Evolutionary conservation across 2,888 invertebrate genomes (phyloP).

Genomic region (Drosophila phalerata): DNA sequence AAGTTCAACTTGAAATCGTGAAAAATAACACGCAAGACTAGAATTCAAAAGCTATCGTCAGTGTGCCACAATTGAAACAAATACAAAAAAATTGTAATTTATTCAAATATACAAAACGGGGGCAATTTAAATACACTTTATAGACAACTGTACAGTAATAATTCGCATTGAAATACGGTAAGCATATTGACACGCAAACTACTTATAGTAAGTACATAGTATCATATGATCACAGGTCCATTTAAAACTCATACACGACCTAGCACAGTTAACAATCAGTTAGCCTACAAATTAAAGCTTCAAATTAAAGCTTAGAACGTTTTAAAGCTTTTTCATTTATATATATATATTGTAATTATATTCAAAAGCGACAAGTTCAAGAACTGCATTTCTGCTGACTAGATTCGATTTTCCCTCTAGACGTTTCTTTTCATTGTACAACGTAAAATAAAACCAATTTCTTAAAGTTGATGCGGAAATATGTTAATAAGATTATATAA

Average conservation of each 20-base stretch:
- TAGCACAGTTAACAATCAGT: conserved; percentile 39
- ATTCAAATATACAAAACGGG: background rate
- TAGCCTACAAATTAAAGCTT: conserved; percentile 31
- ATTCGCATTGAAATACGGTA: conserved; percentile 42
- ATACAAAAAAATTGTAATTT: conserved; percentile 1
- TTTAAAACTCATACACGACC: conserved; percentile 34
- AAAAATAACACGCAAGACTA: conserved; percentile 12
- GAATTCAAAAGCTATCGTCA: conserved; percentile 12
- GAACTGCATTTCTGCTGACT: background rate
- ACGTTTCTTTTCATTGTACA: conserved; percentile 5
- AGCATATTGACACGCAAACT: conserved; percentile 31
- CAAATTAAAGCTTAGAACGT: conserved; percentile 14
- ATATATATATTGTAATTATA: background rate
- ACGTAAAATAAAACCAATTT: background rate
- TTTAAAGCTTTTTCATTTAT: conserved; percentile 1
- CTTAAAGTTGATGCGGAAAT: conserved; percentile 14
- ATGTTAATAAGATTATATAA: conserved; percentile 22
- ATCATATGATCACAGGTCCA: conserved; percentile 3
- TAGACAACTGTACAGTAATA: background rate
- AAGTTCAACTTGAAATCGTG: conserved; percentile 46
- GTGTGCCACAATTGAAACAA: conserved; percentile 1
- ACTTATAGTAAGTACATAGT: conserved; percentile 1
- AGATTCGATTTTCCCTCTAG: background rate
- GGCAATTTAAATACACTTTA: background rate
- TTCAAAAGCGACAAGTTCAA: conserved; percentile 29